Evolutionary conservation across 2,797 vertebrate species (phyloP).

Genomic region (Momotus momota): DNA sequence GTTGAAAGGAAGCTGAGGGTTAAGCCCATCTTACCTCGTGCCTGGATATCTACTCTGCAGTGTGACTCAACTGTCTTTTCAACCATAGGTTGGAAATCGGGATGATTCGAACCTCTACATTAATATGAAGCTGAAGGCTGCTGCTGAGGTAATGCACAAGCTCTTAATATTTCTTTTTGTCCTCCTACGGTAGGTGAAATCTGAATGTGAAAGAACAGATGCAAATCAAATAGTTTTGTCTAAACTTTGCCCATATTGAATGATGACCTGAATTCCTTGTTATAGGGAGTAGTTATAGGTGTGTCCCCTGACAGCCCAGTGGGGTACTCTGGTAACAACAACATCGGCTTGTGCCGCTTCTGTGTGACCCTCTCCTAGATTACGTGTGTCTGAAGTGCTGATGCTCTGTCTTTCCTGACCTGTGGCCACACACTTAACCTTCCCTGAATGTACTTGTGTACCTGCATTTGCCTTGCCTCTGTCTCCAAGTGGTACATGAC

Average conservation of each 20-base stretch:
- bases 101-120: constrained; percentile 98
- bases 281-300: neutral
- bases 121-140: constrained; percentile 96
- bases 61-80: neutral
- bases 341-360: neutral
- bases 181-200: neutral
- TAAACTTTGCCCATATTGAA: neutral
- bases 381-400: neutral
- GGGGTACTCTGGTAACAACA: neutral
- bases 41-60: neutral
- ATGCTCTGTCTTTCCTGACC: neutral
- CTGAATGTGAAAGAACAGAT: neutral
- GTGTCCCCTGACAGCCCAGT: neutral
- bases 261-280: neutral
- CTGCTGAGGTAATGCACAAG: constrained; percentile 88
- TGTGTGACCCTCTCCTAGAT: neutral
- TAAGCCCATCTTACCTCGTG: neutral
- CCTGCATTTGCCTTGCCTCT: neutral
- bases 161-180: neutral
- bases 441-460: neutral
- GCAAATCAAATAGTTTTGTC: neutral
- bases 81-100: constrained; percentile 90
- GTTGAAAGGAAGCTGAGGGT: neutral
- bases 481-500: neutral
- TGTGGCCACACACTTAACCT: neutral